Conservation (phyloP, 2,113 vertebrate species). For the Poicephalus gulielmi region DNA sequence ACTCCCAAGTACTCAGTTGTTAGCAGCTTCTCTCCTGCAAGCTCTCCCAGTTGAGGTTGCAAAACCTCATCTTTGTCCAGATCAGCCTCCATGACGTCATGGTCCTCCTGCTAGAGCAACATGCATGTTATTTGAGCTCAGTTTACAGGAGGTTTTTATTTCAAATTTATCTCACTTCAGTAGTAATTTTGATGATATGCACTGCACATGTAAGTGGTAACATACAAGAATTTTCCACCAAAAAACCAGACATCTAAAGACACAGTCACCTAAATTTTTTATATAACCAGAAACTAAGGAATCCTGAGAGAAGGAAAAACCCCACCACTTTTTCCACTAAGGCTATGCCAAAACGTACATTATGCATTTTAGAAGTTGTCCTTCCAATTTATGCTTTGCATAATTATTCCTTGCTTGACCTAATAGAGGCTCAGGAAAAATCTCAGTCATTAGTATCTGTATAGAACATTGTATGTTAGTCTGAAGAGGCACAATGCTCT, state of each 20-base stretch:
- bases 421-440: not conserved
- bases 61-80: constrained; percentile 90
- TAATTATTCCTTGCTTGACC: not conserved
- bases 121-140: not conserved
- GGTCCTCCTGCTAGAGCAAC: constrained; percentile 75
- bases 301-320: not conserved
- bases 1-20: constrained; percentile 95
- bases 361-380: not conserved
- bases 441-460: not conserved
- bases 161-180: not conserved
- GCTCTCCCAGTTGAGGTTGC: constrained; percentile 86
- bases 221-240: not conserved
- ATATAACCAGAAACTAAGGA: not conserved
- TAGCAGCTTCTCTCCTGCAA: constrained; percentile 91
- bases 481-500: not conserved
- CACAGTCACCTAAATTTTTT: not conserved
- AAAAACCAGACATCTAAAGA: not conserved
- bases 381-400: not conserved
- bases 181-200: not conserved
- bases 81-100: constrained; percentile 86
- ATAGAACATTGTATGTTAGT: not conserved
- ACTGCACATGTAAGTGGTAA: not conserved
- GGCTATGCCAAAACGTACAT: not conserved
- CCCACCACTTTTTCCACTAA: not conserved
- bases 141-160: not conserved